Conservation (phyloP, 1,140 invertebrate species). For the Ylistrum balloti region DNA sequence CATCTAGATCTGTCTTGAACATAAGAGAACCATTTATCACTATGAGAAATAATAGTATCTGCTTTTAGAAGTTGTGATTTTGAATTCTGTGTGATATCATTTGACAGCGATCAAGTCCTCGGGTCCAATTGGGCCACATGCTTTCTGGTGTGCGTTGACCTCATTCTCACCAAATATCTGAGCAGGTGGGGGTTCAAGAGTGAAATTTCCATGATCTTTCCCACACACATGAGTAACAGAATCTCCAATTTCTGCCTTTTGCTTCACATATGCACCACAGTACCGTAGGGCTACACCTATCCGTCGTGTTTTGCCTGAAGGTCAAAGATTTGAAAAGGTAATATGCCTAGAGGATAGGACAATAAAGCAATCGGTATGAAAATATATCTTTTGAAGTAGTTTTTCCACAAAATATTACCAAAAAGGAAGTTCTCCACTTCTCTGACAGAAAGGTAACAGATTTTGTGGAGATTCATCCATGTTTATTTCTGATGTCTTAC, state of each 20-base stretch:
- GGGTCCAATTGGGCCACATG: conserved; percentile 55
- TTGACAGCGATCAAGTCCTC: conserved; percentile 50
- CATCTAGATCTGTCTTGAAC: too few relatives aligned
- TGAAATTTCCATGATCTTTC: conserved; percentile 52
- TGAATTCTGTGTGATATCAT: not conserved
- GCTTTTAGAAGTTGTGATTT: too few relatives aligned
- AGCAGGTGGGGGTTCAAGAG: conserved; percentile 46
- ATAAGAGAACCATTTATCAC: too few relatives aligned
- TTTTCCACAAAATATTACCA: too few relatives aligned
- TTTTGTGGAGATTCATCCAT: too few relatives aligned
- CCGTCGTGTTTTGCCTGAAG: conserved; percentile 48
- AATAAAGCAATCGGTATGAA: too few relatives aligned
- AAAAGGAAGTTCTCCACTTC: too few relatives aligned
- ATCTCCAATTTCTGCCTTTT: conserved; percentile 56
- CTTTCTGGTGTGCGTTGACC: conserved; percentile 54
- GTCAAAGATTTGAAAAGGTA: not conserved
- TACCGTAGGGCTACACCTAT: conserved; percentile 59
- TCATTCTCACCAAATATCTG: conserved; percentile 52
- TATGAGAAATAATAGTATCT: too few relatives aligned
- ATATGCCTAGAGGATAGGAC: too few relatives aligned
- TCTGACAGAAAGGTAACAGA: too few relatives aligned
- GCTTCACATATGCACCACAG: conserved; percentile 61
- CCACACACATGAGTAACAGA: conserved; percentile 53
- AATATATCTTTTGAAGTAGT: too few relatives aligned
- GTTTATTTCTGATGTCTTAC: too few relatives aligned